Conservation (phyloP, 2,113 vertebrate species). For the Saguinus midas region DNA sequence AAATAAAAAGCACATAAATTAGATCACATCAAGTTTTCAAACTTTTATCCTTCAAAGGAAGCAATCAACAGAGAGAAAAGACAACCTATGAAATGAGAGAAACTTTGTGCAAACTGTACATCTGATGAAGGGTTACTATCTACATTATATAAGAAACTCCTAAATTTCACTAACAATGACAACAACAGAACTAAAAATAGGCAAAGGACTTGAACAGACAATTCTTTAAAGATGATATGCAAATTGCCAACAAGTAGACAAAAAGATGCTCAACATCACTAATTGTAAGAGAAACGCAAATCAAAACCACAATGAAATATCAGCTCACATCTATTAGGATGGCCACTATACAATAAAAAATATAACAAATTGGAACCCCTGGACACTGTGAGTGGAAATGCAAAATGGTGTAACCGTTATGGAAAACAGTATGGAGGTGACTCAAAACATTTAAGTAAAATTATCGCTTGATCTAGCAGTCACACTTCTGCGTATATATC, state of each 20-base stretch:
- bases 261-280: neutral
- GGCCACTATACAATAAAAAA: neutral
- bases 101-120: neutral
- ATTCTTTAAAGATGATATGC: neutral
- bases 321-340: neutral
- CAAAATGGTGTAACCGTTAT: neutral
- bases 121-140: neutral
- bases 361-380: neutral
- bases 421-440: neutral
- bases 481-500: neutral
- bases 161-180: neutral
- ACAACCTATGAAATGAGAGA: neutral
- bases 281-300: no score
- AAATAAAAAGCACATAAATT: neutral
- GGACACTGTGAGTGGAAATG: neutral
- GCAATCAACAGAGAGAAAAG: neutral
- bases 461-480: no score
- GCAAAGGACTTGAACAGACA: neutral
- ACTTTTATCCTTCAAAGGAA: neutral
- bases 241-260: neutral
- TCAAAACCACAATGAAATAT: neutral
- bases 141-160: neutral
- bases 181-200: neutral
- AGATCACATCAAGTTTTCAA: neutral
- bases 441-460: neutral